phyloP scores from a whole-genome alignment of 2,797 vertebrate genomes.

The Paratrypauchen microcephalus region DNA sequence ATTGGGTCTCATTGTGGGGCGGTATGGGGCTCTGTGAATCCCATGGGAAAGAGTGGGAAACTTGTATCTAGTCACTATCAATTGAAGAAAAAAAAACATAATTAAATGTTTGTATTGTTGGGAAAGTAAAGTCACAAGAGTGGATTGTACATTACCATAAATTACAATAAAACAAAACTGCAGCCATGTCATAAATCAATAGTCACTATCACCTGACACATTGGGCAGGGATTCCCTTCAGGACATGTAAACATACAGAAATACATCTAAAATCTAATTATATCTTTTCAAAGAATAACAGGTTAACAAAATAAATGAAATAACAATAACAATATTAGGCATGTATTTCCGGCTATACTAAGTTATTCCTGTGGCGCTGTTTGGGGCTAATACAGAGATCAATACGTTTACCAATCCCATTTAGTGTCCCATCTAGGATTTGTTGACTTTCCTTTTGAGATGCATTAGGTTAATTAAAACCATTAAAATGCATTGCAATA shows the following conservation, averaged over 20 bases:
- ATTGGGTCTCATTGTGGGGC: background rate
- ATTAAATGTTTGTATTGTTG: background rate
- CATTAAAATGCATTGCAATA: background rate
- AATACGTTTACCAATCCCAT: background rate
- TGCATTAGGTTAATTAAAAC: constrained; percentile 8
- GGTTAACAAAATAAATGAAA: background rate
- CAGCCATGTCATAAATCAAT: background rate
- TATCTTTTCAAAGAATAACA: background rate
- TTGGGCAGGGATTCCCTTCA: background rate
- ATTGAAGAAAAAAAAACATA: too few species aligned
- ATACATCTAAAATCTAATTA: background rate
- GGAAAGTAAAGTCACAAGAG: background rate
- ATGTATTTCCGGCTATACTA: too few species aligned
- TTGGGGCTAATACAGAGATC: background rate
- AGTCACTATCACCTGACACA: background rate
- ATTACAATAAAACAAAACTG: background rate
- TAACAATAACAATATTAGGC: background rate
- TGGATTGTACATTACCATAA: background rate
- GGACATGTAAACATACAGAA: background rate
- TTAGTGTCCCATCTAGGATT: background rate
- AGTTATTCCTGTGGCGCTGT: background rate
- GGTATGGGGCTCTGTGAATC: too few species aligned
- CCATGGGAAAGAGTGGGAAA: too few species aligned
- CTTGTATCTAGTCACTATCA: too few species aligned
- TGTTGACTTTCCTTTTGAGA: background rate